Base-by-base conservation (phyloP, 2,113 vertebrate genomes). In the Pangasianodon hypophthalmus region DNA sequence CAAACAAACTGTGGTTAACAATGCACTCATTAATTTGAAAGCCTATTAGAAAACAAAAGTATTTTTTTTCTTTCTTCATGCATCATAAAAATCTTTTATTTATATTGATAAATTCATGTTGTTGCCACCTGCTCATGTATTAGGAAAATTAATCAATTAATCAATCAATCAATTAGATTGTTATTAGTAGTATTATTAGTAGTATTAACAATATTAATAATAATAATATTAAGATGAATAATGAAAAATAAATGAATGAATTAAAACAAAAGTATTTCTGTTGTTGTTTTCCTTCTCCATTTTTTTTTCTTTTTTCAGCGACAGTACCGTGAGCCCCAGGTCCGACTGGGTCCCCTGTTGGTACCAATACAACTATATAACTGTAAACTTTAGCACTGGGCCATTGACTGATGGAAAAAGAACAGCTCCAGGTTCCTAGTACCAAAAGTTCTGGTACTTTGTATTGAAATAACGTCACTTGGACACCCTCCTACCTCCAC, bases 401-500 rank as follows among this genome's bases (percentile, higher is more conserved):
- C 4, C 6, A 4, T 32, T 46, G 41, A 10, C 73, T 46, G 19
- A 50, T 29, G 44, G 46, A 11, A 13, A 79, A 79, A 11, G 11
- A 77, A 46, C 0, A 21, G 5, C 37, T 75, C 6, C 16, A 46
- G 37, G 37, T 37, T 5, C 37, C 14, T 71, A 5, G 14, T 7
- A 44, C 24, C 1, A 29, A 50, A 48, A 29, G 3, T 46, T 16
- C 46, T n/a, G 77, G 26, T 7, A 52, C 48, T 81, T 16, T 54
- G 46, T 6, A 52, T 26, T 81, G 2, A 10, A 18, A 52, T 37
- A 52, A 4, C 26, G 6, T 2, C 1, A 32, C 32, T 16, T 54
- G 50, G 79, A 82, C 3, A 6, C 26, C 91, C 5, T 96, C 93
- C 10, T 96, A 99, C 98, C 97, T 98, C 98, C 98, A 99, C 82